Base-by-base conservation (phyloP, 1,140 invertebrate genomes). In the Drosophila lacertosa region DNA sequence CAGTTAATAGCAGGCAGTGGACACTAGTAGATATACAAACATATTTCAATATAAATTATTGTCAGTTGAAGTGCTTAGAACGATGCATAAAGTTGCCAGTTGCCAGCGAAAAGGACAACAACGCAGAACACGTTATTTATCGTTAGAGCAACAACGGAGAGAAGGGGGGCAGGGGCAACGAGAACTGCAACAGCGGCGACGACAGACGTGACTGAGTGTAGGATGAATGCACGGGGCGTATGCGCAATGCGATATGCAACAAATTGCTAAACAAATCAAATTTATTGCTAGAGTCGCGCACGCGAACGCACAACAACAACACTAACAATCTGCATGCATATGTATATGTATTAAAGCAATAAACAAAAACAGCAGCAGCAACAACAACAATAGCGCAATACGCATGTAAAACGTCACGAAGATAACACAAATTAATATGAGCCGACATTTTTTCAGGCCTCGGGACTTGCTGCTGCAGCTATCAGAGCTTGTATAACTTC, bases 181-280 rank as follows among this genome's bases (percentile, higher is more conserved):
- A 13, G 35, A 51, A n/a, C 35, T 45, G 4, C 29, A 32, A 37
- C 35, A 15, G 33, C 50, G 6, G 59, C 48, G 62, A 71, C 72
- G 58, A 67, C 50, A 75, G 62, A 72, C 76, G 74, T 76, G 74
- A 65, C 73, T 75, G 63, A 22, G 50, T 39, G 42, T 63, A 86
- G 81, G 81, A 84, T 84, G 81, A 68, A 84, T 84, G 81, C 63
- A 84, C 62, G 81, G 81, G 81, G 81, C 82, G 81, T 84, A 84
- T 88, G 77, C 82, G 81, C 81, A 86, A 75, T 86, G 82, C 74
- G 82, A 88, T 88, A 88, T 88, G 82, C 82, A 82, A 88, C 82
- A 88, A 88, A 88, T 88, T 88, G 82, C 82, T 88, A 88, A 88
- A 88, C 82, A 88, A 88, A 88, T 88, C 82, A 88, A 88, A 88